Base-by-base conservation (phyloP, 1,140 invertebrate species). In the Drosophila lowei region DNA sequence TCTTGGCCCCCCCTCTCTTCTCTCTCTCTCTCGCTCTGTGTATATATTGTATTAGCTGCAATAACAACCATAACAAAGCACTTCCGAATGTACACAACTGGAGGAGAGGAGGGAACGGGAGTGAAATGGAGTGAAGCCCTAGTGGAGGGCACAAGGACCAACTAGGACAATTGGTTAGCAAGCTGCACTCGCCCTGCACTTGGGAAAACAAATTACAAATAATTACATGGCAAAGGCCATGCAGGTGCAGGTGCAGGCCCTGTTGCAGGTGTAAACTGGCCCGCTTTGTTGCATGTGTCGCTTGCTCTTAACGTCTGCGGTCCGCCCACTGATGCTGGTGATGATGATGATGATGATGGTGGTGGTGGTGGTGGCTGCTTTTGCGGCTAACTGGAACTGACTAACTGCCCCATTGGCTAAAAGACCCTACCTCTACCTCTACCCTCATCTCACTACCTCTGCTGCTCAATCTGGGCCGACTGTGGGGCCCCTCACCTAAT, bases 161-260 rank as follows among this genome's bases (percentile, higher is more conserved):
- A 75, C 62, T 41, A 68, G 62, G 42, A 76, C 72, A 76, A 60
- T 25, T 25, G 23, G 23, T 25, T 25, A 25, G 23, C 62, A 79
- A 52, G 59, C 65, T 77, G 52, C 56, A 68, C 56, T 65, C 58
- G 62, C 60, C 66, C 66, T 63, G 58, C 79, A 80, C 67, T 86
- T 81, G 73, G 61, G 73, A 77, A 80, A 86, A 86, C 81, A 86
- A 86, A 86, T 86, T 86, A 86, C 81, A 78, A 75, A 86, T 85
- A 86, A 85, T 85, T 85, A 81, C 73, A 74, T 70, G 57, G 41
- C 30, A 63, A 58, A 57, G 79, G 74, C 54, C 79, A 67, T 38
- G 57, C 21, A 70, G 57, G 73, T 75, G 70, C 48, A 77, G 65
- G 60, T 61, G 46, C 54, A 53, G 30, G 15, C 23, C 16, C 4